Evolutionary conservation across 1,140 invertebrate species (phyloP), one percentile per base, ranked within the genome.

Genomic region (Drosophila sulfurigaster): DNA sequence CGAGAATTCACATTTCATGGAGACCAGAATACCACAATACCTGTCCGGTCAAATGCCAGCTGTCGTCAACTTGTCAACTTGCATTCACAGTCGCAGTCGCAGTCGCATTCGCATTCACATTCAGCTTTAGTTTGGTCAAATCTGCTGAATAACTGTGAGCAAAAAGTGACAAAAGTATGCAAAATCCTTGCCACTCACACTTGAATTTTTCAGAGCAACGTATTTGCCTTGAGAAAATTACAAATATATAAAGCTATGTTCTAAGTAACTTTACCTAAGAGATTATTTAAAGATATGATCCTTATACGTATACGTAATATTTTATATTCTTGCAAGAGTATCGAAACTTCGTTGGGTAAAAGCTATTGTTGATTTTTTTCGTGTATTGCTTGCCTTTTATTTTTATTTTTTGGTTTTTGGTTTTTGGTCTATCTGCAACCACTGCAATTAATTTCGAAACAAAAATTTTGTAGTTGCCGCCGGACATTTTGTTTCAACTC

Each of bases 401-500:
- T 62, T 54, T 60, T 3, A 25, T 25, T 25, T 25, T 25, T 25
- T 25, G 20, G 20, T 25, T 25, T 25, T 25, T 25, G 3, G 35
- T 35, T 57, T 41, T 52, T 51, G 60, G 45, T 65, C 48, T 69
- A 62, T 65, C 60, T 64, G 35, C 54, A 78, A 74, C 72, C 80
- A 82, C 66, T 88, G 83, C 83, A 88, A 87, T 87, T 88, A 87
- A 82, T 87, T 87, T 74, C 35, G 69, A 77, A 87, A 86, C 65
- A 82, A 87, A 77, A 70, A 80, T 74, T 81, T 71, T 58, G 68
- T 58, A 66, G 46, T 60, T 63, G 82, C 58, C 63, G 79, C 32
- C 51, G 81, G 81, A 74, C 79, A 87, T 86, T 86, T 75, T 82
- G 75, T 87, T 82, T 79, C 25, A 58, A 51, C 59, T 71, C 65